Evolutionary conservation across 2,797 vertebrate species (phyloP).

Genomic region (Okamejei kenojei): DNA sequence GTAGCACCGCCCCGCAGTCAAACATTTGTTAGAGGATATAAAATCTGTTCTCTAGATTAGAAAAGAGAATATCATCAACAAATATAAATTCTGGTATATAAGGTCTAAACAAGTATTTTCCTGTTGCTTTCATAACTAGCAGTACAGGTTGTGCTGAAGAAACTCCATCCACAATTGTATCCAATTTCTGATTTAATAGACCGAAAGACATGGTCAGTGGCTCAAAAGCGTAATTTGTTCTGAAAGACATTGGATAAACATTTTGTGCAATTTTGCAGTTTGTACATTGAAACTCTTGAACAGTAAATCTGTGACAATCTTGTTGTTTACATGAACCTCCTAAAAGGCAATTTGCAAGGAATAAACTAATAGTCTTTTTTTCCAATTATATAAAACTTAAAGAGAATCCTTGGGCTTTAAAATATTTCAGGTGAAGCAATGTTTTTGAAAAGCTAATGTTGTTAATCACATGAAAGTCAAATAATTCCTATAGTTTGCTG

Average conservation of each 20-base stretch:
- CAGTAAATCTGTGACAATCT: no score
- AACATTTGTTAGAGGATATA: background rate
- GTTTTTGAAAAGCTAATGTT: no score
- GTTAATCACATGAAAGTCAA: no score
- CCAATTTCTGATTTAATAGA: background rate
- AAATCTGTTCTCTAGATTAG: background rate
- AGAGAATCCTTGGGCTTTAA: no score
- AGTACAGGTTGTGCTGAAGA: background rate
- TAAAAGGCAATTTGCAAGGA: no score
- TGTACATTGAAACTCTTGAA: background rate
- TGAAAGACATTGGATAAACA: background rate
- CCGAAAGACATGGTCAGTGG: background rate
- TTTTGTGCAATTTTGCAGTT: background rate
- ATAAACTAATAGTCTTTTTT: no score
- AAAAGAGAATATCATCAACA: background rate
- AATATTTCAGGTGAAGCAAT: no score
- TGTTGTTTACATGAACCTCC: no score
- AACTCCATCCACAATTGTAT: background rate
- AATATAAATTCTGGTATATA: background rate
- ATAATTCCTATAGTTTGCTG: no score
- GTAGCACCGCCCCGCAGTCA: background rate
- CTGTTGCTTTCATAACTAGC: background rate
- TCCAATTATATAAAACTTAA: no score
- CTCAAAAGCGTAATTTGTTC: background rate
- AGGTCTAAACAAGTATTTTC: background rate